Percentiles rank a stretch among this genome's conserved stretches.
These are phyloP conservation scores for Ailuropoda melanoleuca DNA, from an alignment of 2,113 vertebrate species.

Conservation along the genomic window DNA sequence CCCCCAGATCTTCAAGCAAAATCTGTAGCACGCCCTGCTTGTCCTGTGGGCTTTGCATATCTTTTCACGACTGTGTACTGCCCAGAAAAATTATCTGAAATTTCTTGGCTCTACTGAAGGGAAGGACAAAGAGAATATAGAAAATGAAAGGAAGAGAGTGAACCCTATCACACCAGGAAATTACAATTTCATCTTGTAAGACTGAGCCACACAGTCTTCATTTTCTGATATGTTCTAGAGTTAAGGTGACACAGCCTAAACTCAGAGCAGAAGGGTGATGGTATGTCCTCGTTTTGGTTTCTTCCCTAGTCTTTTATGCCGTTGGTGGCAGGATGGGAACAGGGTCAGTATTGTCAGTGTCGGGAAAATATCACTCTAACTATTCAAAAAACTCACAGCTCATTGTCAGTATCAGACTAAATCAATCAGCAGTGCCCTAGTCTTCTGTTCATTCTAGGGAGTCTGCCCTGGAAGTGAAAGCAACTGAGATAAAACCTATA, in stretches of 20 bases:
- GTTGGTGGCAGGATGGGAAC: not conserved
- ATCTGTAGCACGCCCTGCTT: not conserved
- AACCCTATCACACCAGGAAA: not conserved
- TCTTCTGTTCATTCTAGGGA: conserved; percentile 11
- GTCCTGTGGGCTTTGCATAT: not conserved
- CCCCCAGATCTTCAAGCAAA: not conserved
- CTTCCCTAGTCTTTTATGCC: not conserved
- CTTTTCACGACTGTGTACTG: not conserved
- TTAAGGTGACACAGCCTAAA: not conserved
- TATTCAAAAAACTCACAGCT: conserved; percentile 15
- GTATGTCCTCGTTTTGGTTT: not conserved
- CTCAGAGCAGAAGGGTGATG: not conserved
- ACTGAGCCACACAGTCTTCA: not conserved
- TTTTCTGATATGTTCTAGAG: not conserved
- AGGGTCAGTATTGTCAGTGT: not conserved
- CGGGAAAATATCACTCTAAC: not conserved
- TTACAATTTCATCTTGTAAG: not conserved
- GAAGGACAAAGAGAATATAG: not conserved
- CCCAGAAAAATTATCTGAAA: not conserved
- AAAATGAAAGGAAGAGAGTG: not conserved
- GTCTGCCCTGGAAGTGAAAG: not conserved
- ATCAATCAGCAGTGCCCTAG: not conserved
- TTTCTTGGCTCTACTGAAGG: not conserved
- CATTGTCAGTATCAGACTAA: not conserved
- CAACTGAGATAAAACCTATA: not conserved